Evolutionary conservation across 2,113 vertebrate species (phyloP), one percentile per base, ranked within the genome.

Genomic region (Dasyprocta punctata): DNA sequence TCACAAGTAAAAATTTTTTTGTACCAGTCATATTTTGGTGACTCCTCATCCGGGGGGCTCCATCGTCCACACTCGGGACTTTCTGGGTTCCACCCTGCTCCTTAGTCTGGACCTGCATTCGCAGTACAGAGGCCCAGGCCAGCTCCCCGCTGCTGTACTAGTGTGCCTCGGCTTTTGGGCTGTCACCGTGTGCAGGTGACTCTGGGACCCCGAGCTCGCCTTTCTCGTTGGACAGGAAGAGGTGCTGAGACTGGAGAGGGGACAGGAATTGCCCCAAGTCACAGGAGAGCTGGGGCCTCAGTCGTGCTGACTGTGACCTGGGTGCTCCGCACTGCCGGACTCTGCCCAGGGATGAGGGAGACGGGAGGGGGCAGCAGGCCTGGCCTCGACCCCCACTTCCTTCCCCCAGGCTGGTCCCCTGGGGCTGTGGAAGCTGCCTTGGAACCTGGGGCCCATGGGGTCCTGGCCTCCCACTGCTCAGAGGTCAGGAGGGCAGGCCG

Each of bases 371-470:
- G 58, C 5, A 7, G 13, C 33, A 71, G 67, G 33, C 41, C 36
- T 52, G 8, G n/a, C 13, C 30, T 60, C 7, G 14, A 65, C 36
- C 26, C n/a, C 24, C 4, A 26, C 5, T 7, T 3, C 10, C 54
- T 10, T 11, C 16, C 4, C 22, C 16, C 56, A 56, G 24, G 33
- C 54, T n/a, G 33, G 47, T 65, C 56, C 47, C 41, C 17, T 13
- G 17, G 67, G 38, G 47, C 6, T 19, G 8, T n/a, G 17, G 17
- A 22, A n/a, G n/a, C n/a, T n/a, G n/a, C n/a, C n/a, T n/a, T n/a
- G n/a, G n/a, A n/a, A n/a, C 22, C 49, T 54, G 5, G 30, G 12
- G 14, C 1, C 28, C 8, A 5, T 1, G 28, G 36, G 0, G 1
- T 44, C 5, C 56, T 38, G 41, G 7, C 44, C 3, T 3, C 13